A percentile compares a stretch with the other conserved stretches of the same genome.
Conservation (phyloP, 2,113 vertebrate genomes). For the Otolemur garnettii region DNA sequence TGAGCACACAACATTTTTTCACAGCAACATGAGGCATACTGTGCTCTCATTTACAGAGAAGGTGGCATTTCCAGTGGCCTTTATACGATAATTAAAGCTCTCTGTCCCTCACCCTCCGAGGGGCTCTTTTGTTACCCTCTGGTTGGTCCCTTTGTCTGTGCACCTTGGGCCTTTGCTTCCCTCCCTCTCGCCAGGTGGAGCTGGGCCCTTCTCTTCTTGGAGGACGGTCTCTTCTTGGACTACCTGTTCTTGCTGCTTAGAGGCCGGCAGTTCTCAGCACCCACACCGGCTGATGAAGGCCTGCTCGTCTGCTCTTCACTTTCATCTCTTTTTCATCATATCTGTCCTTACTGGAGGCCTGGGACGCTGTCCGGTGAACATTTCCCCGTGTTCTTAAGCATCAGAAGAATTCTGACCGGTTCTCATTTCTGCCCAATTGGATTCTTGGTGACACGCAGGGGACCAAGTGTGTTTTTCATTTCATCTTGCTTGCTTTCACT, state of each 20-base stretch:
- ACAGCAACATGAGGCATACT: background rate
- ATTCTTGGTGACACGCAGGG: background rate
- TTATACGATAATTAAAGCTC: slow-evolving; percentile 28
- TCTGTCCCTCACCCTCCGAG: background rate
- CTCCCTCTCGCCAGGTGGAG: background rate
- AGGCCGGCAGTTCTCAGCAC: background rate
- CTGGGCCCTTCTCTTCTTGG: background rate
- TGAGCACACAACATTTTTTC: background rate
- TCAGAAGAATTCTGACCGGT: background rate
- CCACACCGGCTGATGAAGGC: background rate
- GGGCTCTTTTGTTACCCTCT: background rate
- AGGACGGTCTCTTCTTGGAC: background rate
- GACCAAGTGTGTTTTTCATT: background rate
- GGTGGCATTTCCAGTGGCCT: slow-evolving; percentile 41
- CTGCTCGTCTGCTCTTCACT: background rate
- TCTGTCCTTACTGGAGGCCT: background rate
- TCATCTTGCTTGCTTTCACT: background rate
- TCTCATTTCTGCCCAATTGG: background rate
- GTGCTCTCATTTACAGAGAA: slow-evolving; percentile 10
- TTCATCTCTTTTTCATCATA: background rate
- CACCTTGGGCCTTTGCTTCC: background rate
- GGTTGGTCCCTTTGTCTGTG: background rate
- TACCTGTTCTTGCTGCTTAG: background rate
- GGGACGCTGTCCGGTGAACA: background rate
- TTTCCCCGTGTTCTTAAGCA: background rate